Percentiles rank a stretch among this genome's conserved stretches.
Evolutionary conservation across 53 echinoderm and acorn worm species (phyloP).

Genomic region (Temnopleurus reevesii): DNA sequence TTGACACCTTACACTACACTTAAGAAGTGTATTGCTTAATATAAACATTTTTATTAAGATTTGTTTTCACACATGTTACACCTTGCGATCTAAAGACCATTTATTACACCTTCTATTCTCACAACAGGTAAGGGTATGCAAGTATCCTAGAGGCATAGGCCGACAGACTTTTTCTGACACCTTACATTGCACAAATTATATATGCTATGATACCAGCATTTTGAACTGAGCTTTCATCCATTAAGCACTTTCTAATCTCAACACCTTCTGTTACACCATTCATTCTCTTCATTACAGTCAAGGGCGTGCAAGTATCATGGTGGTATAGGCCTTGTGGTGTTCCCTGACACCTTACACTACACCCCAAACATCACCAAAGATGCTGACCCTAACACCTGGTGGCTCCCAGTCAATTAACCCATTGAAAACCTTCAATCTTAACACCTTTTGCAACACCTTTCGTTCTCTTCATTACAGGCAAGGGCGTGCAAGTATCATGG

Average conservation of each 20-base stretch:
- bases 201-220: background rate
- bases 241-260: background rate
- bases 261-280: background rate
- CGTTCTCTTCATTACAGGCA: constrained; percentile 52
- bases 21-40: too few species aligned
- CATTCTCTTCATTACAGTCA: background rate
- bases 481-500: constrained; percentile 63
- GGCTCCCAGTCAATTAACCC: constrained; percentile 68
- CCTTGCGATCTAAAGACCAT: too few species aligned
- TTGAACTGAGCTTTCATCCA: background rate
- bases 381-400: constrained; percentile 65
- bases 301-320: background rate
- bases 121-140: constrained; percentile 31
- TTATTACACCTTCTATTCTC: background rate
- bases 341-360: constrained; percentile 76
- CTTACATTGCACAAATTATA: background rate
- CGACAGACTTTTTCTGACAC: constrained; percentile 75
- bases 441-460: too few species aligned
- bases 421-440: too few species aligned
- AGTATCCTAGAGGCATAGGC: constrained; percentile 56
- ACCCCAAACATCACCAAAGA: constrained; percentile 46
- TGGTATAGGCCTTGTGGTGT: constrained; percentile 73
- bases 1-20: constrained; percentile 54
- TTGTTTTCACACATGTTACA: too few species aligned
- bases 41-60: too few species aligned